phyloP scores from a whole-genome alignment of 2,113 vertebrate species.

The Oophaga pumilio region DNA sequence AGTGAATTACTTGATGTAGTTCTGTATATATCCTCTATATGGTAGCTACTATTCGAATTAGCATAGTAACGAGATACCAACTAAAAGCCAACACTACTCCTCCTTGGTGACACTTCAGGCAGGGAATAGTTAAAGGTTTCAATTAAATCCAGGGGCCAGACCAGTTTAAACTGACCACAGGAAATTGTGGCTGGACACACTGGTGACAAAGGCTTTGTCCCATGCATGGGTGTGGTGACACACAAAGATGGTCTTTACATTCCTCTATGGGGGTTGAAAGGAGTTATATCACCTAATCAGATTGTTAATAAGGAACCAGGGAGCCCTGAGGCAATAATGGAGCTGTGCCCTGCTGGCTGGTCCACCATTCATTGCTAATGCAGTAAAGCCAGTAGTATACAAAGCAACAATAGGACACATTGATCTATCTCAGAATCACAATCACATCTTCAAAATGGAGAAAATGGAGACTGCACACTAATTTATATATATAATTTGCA shows the following conservation, averaged over 20 bases:
- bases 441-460: not conserved
- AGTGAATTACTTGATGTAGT: too few relatives aligned
- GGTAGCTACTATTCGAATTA: too few relatives aligned
- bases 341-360: not conserved
- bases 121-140: constrained; percentile 41
- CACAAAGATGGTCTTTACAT: constrained; percentile 45
- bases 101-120: not conserved
- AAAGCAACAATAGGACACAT: not conserved
- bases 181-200: constrained; percentile 72
- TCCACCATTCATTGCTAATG: not conserved
- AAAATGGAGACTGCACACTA: too few relatives aligned
- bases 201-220: constrained; percentile 72
- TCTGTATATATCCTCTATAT: too few relatives aligned
- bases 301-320: constrained; percentile 24
- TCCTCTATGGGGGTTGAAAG: constrained; percentile 46
- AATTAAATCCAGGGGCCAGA: constrained; percentile 63
- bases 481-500: too few relatives aligned
- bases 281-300: constrained; percentile 43
- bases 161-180: constrained; percentile 73
- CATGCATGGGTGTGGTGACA: constrained; percentile 54
- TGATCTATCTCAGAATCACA: not conserved
- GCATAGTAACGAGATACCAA: too few relatives aligned
- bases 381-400: not conserved
- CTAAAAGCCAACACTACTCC: too few relatives aligned
- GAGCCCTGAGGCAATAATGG: constrained; percentile 15